phyloP scores from a whole-genome alignment of 2,113 vertebrate genomes.

The Pavo muticus region DNA sequence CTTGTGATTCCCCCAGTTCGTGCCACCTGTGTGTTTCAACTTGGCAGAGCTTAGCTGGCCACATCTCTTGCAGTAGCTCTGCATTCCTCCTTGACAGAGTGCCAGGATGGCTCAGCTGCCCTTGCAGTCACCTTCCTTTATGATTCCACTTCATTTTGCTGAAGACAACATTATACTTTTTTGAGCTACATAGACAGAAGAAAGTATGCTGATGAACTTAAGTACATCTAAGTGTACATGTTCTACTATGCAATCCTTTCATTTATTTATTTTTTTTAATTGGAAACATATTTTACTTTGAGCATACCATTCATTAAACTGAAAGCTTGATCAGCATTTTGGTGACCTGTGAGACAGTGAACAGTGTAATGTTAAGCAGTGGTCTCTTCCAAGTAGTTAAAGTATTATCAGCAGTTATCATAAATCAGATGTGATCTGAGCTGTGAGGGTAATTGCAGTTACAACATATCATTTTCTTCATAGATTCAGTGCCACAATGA shows the following conservation, averaged over 20 bases:
- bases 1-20: accelerated
- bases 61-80: neutral
- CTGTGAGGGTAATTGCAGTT: neutral
- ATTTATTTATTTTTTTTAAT: neutral
- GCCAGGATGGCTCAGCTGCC: neutral
- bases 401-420: neutral
- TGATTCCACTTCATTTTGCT: neutral
- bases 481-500: neutral
- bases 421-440: neutral
- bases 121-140: neutral
- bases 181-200: neutral
- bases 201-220: neutral
- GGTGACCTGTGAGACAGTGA: neutral
- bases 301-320: neutral
- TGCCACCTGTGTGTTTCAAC: neutral
- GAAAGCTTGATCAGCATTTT: neutral
- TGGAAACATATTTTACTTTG: neutral
- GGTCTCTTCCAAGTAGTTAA: neutral
- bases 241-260: neutral
- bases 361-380: neutral
- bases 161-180: neutral
- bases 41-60: neutral
- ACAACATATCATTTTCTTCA: neutral
- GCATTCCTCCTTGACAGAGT: neutral
- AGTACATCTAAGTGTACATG: accelerated